phyloP scores from a whole-genome alignment of 2,113 vertebrate genomes.

The Raphicerus campestris region DNA sequence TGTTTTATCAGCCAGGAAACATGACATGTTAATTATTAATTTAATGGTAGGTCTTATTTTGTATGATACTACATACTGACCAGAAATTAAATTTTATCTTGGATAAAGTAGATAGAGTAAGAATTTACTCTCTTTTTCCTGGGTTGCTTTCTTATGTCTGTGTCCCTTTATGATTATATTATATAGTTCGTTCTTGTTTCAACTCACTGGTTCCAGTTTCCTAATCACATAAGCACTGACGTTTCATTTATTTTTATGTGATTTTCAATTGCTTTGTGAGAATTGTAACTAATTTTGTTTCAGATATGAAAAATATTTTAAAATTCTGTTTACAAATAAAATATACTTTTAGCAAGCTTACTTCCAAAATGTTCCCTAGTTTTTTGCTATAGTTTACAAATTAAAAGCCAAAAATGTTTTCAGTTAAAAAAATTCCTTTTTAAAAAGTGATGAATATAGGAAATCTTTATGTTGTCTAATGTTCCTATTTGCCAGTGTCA shows the following conservation, averaged over 20 bases:
- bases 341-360: neutral
- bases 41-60: neutral
- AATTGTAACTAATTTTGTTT: conserved; percentile 4
- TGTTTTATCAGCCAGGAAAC: neutral
- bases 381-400: neutral
- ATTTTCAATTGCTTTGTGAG: neutral
- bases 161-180: neutral
- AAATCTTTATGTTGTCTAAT: neutral
- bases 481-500: neutral
- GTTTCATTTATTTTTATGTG: neutral
- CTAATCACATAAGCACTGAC: neutral
- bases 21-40: conserved; percentile 5
- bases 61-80: neutral
- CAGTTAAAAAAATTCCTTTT: neutral
- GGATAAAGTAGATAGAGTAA: neutral
- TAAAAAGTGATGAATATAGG: neutral
- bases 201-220: conserved; percentile 7
- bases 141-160: neutral
- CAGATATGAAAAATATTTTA: conserved; percentile 23
- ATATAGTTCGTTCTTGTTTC: neutral
- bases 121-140: neutral
- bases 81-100: neutral
- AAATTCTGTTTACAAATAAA: neutral
- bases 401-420: neutral
- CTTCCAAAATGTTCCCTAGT: neutral